Conservation (phyloP, 2,888 invertebrate genomes). For the Dynastes grantii region DNA sequence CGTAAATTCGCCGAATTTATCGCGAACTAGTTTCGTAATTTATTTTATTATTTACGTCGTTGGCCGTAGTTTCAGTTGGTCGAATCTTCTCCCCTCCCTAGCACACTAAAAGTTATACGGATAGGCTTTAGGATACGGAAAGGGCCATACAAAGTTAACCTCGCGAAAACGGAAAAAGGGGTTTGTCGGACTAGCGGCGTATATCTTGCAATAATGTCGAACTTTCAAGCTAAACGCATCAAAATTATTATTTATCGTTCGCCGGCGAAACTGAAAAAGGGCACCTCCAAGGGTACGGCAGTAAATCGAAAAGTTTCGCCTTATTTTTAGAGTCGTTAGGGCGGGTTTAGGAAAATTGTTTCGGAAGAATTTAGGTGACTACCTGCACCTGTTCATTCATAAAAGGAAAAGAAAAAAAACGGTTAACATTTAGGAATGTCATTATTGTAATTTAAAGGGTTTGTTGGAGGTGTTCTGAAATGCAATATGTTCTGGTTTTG, state of each 20-base stretch:
- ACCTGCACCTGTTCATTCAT: background rate
- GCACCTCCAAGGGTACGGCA: background rate
- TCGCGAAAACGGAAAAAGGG: constrained; percentile 25
- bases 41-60: constrained; percentile 31
- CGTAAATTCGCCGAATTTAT: constrained; percentile 42
- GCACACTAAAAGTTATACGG: constrained; percentile 37
- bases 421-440: too few species aligned
- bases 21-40: constrained; percentile 35
- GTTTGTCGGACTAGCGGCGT: constrained; percentile 17
- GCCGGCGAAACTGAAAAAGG: constrained; percentile 5
- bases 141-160: background rate
- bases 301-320: background rate
- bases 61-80: background rate
- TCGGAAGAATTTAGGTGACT: background rate
- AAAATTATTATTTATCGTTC: constrained; percentile 38
- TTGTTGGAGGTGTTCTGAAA: too few species aligned
- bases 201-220: constrained; percentile 32
- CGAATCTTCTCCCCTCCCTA: background rate
- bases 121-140: background rate
- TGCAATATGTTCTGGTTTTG: too few species aligned
- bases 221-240: constrained; percentile 35
- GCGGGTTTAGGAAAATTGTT: background rate
- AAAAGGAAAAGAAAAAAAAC: too few species aligned
- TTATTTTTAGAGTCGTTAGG: background rate
- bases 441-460: too few species aligned